phyloP scores from a whole-genome alignment of 1,140 invertebrate species.

The Zeugodacus cucurbitae region DNA sequence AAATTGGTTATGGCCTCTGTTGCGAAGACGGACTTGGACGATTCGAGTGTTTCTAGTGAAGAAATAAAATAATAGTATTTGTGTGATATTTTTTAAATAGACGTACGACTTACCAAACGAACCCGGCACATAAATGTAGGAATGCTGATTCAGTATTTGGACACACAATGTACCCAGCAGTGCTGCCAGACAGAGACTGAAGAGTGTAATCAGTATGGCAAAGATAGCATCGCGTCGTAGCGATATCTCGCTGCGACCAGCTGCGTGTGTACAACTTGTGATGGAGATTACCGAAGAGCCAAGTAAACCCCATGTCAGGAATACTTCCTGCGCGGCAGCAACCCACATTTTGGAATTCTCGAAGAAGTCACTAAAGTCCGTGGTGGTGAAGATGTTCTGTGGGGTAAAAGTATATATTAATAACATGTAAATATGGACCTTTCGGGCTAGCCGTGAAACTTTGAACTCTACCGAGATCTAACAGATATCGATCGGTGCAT shows the following conservation, averaged over 20 bases:
- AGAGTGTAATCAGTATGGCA: slow-evolving; percentile 81
- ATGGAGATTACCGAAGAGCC: slow-evolving; percentile 85
- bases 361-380: slow-evolving; percentile 86
- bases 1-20: slow-evolving; percentile 63
- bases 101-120: slow-evolving; percentile 79
- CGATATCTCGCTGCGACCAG: slow-evolving; percentile 73
- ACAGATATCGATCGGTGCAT: no score
- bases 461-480: no score
- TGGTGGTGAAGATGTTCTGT: slow-evolving; percentile 78
- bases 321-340: slow-evolving; percentile 86
- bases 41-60: neutral
- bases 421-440: no score
- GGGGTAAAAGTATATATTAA: neutral
- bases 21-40: slow-evolving; percentile 49
- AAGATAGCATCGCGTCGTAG: slow-evolving; percentile 82
- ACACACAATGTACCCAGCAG: slow-evolving; percentile 85
- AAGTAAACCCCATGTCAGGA: slow-evolving; percentile 90
- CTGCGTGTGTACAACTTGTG: slow-evolving; percentile 74
- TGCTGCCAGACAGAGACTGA: slow-evolving; percentile 78
- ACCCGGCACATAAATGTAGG: slow-evolving; percentile 80
- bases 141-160: slow-evolving; percentile 77
- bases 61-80: slow-evolving; percentile 49
- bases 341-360: slow-evolving; percentile 87
- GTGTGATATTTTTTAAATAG: slow-evolving; percentile 9
- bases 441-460: no score